Evolutionary conservation across 2,888 invertebrate genomes (phyloP).

Genomic region (Ctena decussata): DNA sequence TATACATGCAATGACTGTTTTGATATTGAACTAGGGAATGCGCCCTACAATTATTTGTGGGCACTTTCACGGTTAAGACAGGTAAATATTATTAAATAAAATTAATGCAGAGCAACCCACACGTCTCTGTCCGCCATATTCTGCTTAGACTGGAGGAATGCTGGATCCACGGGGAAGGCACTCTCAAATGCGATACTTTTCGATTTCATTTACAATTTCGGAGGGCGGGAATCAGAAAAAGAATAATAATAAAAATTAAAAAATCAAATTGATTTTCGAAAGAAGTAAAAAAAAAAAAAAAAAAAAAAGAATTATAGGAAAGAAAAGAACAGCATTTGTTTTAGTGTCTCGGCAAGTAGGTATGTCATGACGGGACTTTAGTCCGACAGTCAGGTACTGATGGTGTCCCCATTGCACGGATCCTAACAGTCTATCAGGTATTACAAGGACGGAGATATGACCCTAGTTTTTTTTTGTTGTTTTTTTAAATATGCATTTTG

Average conservation of each 20-base stretch:
- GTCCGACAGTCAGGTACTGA: slow-evolving; percentile 29
- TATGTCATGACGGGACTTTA: slow-evolving; percentile 23
- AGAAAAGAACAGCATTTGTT: slow-evolving; percentile 18
- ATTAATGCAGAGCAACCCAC: background rate
- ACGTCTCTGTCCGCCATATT: slow-evolving; percentile 1
- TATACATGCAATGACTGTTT: background rate
- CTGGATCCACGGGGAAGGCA: too few relatives aligned
- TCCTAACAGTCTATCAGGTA: slow-evolving; percentile 35
- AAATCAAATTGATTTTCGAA: background rate
- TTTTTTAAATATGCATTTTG: too few relatives aligned
- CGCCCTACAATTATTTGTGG: background rate
- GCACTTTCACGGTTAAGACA: background rate
- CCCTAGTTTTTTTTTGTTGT: too few relatives aligned
- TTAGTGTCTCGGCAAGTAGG: slow-evolving; percentile 30
- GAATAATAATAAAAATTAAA: too few relatives aligned
- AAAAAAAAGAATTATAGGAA: background rate
- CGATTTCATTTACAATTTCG: too few relatives aligned
- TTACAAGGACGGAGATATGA: slow-evolving; percentile 24
- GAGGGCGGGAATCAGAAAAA: too few relatives aligned
- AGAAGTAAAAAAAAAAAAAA: background rate
- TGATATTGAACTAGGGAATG: background rate
- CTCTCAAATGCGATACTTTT: too few relatives aligned
- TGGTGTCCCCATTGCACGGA: slow-evolving; percentile 33
- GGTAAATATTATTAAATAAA: background rate
- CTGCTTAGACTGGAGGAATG: too few relatives aligned